A percentile compares a stretch with the other conserved stretches of the same genome.
These are phyloP conservation scores for Margaritifera margaritifera DNA, from an alignment of 2,888 invertebrate genomes.

Conservation along the genomic window DNA sequence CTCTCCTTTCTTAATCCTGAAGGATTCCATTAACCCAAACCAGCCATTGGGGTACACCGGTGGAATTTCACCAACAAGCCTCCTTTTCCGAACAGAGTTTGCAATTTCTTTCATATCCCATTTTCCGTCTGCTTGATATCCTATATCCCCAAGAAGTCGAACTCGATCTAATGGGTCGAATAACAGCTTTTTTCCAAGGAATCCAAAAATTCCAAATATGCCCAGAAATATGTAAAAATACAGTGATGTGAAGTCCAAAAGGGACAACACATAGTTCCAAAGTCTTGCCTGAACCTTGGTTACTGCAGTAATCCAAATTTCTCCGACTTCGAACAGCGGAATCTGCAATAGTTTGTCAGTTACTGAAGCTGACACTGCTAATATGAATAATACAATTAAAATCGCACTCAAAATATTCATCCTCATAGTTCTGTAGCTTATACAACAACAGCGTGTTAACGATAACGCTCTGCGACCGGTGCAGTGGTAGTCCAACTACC, in stretches of 20 bases:
- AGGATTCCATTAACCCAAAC: slow-evolving; percentile 85
- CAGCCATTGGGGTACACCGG: slow-evolving; percentile 93
- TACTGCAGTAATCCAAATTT: slow-evolving; percentile 51
- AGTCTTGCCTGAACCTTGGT: slow-evolving; percentile 29
- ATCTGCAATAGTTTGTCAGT: slow-evolving; percentile 49
- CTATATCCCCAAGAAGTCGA: slow-evolving; percentile 61
- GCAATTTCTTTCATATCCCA: slow-evolving; percentile 62
- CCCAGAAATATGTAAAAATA: slow-evolving; percentile 41
- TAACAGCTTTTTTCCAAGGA: slow-evolving; percentile 49
- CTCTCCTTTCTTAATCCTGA: slow-evolving; percentile 73
- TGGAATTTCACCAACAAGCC: slow-evolving; percentile 81
- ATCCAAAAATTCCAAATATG: slow-evolving; percentile 25
- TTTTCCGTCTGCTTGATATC: slow-evolving; percentile 64
- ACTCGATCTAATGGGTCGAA: slow-evolving; percentile 63
- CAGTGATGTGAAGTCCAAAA: slow-evolving; percentile 42
- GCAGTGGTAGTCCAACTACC: too few species aligned
- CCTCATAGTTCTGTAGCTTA: too few species aligned
- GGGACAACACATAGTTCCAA: slow-evolving; percentile 19
- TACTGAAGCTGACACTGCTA: slow-evolving; percentile 26
- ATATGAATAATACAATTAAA: too few species aligned
- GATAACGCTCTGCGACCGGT: too few species aligned
- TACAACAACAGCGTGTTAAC: too few species aligned
- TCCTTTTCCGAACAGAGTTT: slow-evolving; percentile 67
- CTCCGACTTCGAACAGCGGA: slow-evolving; percentile 54
- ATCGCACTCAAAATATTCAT: too few species aligned